A percentile compares a stretch with the other conserved stretches of the same genome.
Conservation (phyloP, 2,888 invertebrate genomes). For the Caenorhabditis sulstoni region DNA sequence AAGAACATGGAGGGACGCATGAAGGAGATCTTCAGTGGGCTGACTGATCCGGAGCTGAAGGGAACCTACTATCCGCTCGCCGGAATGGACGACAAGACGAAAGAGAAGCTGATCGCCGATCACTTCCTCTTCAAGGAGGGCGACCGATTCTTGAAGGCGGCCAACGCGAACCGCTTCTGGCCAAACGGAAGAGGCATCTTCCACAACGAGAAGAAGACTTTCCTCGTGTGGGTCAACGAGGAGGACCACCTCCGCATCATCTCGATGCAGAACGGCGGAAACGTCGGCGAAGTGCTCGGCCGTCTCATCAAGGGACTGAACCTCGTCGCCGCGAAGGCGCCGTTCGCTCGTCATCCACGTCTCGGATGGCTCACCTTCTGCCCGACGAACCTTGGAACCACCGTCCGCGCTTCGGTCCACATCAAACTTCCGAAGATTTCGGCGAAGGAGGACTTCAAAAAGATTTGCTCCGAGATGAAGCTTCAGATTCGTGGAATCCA, state of each 20-base stretch:
- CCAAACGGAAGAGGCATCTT: slow-evolving; percentile 86
- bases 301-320: slow-evolving; percentile 83
- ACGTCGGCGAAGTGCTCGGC: slow-evolving; percentile 88
- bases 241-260: slow-evolving; percentile 90
- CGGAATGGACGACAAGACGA: slow-evolving; percentile 83
- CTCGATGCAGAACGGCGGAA: slow-evolving; percentile 86
- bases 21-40: slow-evolving; percentile 77
- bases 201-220: slow-evolving; percentile 86
- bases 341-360: slow-evolving; percentile 87
- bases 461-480: slow-evolving; percentile 88
- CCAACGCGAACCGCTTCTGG: slow-evolving; percentile 76
- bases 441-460: slow-evolving; percentile 80
- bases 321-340: slow-evolving; percentile 80
- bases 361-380: slow-evolving; percentile 90
- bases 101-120: slow-evolving; percentile 91
- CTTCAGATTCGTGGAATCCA: slow-evolving; percentile 87
- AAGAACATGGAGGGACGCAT: slow-evolving; percentile 74
- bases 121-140: slow-evolving; percentile 98
- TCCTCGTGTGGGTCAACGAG: slow-evolving; percentile 85
- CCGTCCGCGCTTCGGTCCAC: slow-evolving; percentile 92
- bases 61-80: slow-evolving; percentile 95
- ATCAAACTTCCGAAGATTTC: slow-evolving; percentile 87
- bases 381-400: slow-evolving; percentile 88
- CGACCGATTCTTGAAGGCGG: slow-evolving; percentile 70
- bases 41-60: slow-evolving; percentile 87